Conservation (phyloP, 1,140 invertebrate genomes). For the Heliconius congener region DNA sequence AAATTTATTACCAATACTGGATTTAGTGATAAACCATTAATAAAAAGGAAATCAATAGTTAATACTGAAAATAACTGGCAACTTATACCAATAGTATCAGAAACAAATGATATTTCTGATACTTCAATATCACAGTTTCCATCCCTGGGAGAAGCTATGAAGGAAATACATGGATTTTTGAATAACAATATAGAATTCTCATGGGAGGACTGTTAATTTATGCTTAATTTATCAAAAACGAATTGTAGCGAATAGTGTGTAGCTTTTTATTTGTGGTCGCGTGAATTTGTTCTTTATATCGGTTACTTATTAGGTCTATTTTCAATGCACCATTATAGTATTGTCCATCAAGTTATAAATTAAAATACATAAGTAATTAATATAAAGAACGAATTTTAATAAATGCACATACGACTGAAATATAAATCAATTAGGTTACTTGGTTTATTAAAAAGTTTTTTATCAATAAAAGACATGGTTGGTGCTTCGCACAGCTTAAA, state of each 20-base stretch:
- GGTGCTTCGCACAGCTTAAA: too few relatives aligned
- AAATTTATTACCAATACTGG: background rate
- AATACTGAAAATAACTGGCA: background rate
- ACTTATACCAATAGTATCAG: background rate
- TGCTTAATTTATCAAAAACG: background rate
- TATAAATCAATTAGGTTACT: too few relatives aligned
- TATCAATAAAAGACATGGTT: too few relatives aligned
- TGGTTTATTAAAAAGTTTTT: too few relatives aligned
- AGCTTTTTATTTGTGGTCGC: too few relatives aligned
- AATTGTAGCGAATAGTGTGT: too few relatives aligned
- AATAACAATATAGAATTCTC: background rate
- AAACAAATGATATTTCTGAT: background rate
- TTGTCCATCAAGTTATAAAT: too few relatives aligned
- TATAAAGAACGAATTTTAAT: too few relatives aligned
- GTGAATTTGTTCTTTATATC: background rate
- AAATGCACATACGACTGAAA: too few relatives aligned
- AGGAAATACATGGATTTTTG: conserved; percentile 6
- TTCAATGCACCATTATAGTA: background rate
- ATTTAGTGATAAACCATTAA: background rate
- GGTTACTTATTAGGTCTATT: background rate
- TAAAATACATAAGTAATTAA: too few relatives aligned
- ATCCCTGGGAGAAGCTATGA: background rate
- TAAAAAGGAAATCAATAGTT: background rate
- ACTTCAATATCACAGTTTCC: background rate
- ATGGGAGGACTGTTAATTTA: background rate